Conservation (phyloP, 2,797 vertebrate species). For the Balearica regulorum region DNA sequence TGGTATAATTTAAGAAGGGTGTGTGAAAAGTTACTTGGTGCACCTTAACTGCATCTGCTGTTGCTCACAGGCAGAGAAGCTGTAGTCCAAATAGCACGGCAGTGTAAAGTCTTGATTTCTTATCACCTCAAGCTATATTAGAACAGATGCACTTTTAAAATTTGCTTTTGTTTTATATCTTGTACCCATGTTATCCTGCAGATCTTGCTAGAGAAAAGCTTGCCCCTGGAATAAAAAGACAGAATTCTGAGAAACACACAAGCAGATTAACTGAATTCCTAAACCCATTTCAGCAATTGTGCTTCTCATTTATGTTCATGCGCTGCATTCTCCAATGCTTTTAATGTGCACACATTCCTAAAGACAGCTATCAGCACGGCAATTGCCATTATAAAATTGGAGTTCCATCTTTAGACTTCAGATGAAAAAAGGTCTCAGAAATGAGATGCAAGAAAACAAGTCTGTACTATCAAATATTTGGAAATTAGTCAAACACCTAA, state of each 20-base stretch:
- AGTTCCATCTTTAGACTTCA: neutral
- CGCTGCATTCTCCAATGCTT: neutral
- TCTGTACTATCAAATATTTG: neutral
- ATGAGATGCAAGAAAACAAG: neutral
- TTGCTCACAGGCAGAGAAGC: neutral
- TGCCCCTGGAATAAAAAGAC: neutral
- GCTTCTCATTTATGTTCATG: neutral
- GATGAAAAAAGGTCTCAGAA: slow-evolving; percentile 8
- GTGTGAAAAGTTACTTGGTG: neutral
- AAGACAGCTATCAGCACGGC: neutral
- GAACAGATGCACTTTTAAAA: neutral
- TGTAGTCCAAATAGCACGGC: rapidly evolving
- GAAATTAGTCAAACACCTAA: slow-evolving; percentile 48
- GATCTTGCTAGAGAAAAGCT: neutral
- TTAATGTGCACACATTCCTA: slow-evolving; percentile 17
- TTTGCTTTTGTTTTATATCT: neutral
- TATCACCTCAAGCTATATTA: neutral
- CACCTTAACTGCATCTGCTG: neutral
- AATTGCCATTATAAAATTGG: neutral
- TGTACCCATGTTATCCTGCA: neutral
- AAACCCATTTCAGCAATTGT: neutral
- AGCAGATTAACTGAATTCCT: neutral
- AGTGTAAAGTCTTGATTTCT: neutral
- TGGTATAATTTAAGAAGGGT: neutral
- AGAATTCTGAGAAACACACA: neutral